phyloP scores from a whole-genome alignment of 2,113 vertebrate genomes.

The Noctilio leporinus region DNA sequence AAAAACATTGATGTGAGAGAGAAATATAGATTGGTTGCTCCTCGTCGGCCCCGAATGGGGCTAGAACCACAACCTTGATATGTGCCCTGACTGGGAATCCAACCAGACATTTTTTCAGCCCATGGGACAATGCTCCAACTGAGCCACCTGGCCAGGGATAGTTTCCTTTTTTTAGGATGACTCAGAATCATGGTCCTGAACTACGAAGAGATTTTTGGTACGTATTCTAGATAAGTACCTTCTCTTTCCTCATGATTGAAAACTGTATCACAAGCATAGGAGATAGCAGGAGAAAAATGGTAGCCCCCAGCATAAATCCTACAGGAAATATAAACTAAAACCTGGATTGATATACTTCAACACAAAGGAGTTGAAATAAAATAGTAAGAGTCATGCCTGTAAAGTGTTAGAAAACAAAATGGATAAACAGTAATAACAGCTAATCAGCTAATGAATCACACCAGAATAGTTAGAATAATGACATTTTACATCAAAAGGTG shows the following conservation, averaged over 20 bases:
- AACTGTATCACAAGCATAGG: background rate
- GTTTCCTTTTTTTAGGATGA: background rate
- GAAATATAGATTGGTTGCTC: too few species aligned
- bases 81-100: too few species aligned
- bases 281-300: background rate
- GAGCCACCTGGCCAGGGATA: too few species aligned
- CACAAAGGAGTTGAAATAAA: conserved; percentile 1
- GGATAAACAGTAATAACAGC: background rate
- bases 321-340: background rate
- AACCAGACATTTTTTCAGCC: too few species aligned
- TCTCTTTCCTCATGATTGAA: background rate
- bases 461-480: background rate
- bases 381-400: background rate
- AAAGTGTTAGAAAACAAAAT: conserved; percentile 6
- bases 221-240: background rate
- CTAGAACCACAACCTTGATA: too few species aligned
- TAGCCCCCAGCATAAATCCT: background rate
- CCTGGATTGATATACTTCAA: background rate
- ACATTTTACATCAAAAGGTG: background rate
- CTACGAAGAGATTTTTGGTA: background rate
- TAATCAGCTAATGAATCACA: background rate
- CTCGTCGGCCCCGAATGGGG: too few species aligned
- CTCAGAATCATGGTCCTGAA: background rate
- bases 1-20: too few species aligned
- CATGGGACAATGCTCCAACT: too few species aligned